Conservation (phyloP, 2,113 vertebrate species). For the Chitala chitala region DNA sequence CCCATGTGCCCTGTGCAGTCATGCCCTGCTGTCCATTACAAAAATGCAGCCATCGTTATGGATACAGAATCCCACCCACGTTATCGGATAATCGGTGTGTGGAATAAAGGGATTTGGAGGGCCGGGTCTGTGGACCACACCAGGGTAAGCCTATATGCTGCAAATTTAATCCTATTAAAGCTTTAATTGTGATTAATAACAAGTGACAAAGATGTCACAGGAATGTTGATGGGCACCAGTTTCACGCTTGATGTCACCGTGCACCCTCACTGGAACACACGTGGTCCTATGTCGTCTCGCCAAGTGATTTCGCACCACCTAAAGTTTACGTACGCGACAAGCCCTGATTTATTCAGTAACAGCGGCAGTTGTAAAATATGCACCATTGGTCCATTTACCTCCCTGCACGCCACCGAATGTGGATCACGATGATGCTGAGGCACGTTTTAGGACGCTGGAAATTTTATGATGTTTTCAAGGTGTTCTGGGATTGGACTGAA, state of each 20-base stretch:
- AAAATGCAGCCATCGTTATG: constrained; percentile 48
- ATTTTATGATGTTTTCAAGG: too few species aligned
- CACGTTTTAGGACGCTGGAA: too few species aligned
- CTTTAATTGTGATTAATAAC: constrained; percentile 58
- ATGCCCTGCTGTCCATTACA: constrained; percentile 42
- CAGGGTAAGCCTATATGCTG: constrained; percentile 59
- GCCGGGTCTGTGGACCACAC: constrained; percentile 60
- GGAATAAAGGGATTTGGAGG: constrained; percentile 59
- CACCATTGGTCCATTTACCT: too few species aligned
- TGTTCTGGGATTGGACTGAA: too few species aligned
- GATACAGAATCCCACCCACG: constrained; percentile 57
- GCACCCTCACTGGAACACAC: constrained; percentile 31
- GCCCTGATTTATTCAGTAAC: too few species aligned
- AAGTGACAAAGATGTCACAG: constrained; percentile 62
- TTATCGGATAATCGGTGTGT: constrained; percentile 61
- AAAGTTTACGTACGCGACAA: too few species aligned
- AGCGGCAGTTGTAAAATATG: too few species aligned
- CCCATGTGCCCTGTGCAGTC: constrained; percentile 31
- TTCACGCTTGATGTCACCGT: constrained; percentile 40
- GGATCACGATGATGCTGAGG: too few species aligned
- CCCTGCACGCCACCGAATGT: too few species aligned
- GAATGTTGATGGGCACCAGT: too few species aligned
- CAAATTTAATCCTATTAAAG: constrained; percentile 64
- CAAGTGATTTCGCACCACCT: constrained; percentile 29
- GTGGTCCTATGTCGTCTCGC: constrained; percentile 29